Conservation (phyloP, 2,113 vertebrate species). For the Hydropotes inermis region DNA sequence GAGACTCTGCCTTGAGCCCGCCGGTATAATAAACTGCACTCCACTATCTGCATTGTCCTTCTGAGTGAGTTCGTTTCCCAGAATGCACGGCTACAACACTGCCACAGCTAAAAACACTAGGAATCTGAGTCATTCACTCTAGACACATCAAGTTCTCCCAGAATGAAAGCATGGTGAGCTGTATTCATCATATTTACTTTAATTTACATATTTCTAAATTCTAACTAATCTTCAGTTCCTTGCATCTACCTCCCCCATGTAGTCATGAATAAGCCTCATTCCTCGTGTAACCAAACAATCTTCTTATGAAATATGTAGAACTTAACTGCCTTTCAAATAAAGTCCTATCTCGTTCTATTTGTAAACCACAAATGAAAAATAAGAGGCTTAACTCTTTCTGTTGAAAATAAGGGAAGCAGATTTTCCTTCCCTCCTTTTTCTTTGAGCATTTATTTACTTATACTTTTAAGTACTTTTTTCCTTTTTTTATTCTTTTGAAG, state of each 20-base stretch:
- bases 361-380: conserved; percentile 5
- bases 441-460: not conserved
- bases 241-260: not conserved
- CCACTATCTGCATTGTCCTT: not conserved
- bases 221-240: not conserved
- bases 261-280: not conserved
- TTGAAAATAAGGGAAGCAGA: not conserved
- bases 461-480: not conserved
- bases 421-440: not conserved
- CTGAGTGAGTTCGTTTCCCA: not conserved
- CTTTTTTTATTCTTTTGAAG: not conserved
- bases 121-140: not conserved
- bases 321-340: not conserved
- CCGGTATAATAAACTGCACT: not conserved
- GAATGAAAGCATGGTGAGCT: not conserved
- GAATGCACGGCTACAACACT: not conserved
- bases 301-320: not conserved
- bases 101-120: not conserved
- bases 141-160: not conserved
- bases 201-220: not conserved
- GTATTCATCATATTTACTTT: not conserved
- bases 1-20: not conserved
- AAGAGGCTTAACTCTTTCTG: not conserved
- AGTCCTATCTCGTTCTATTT: not conserved
- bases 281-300: not conserved